These are phyloP conservation scores for Metalampra italica DNA, from an alignment of 2,888 invertebrate species.

Conservation along the genomic window DNA sequence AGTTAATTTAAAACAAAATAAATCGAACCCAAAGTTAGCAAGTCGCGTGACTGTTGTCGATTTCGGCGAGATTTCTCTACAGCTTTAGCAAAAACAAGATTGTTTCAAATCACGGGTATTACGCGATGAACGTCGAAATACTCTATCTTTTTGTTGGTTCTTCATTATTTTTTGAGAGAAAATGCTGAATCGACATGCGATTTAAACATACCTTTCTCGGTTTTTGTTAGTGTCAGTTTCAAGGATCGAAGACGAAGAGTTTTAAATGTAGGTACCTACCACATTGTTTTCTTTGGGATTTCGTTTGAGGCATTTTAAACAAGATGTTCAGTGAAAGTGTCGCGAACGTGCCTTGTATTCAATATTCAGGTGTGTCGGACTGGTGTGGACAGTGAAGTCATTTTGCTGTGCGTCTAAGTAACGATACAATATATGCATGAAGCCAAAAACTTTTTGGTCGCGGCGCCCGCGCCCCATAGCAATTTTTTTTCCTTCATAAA, in stretches of 20 bases:
- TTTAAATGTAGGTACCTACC: no score
- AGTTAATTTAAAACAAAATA: conserved; percentile 11
- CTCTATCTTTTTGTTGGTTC: conserved; percentile 42
- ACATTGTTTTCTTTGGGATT: no score
- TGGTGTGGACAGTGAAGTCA: neutral
- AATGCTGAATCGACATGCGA: conserved; percentile 52
- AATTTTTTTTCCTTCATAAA: no score
- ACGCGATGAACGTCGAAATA: conserved; percentile 48
- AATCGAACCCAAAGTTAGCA: conserved; percentile 12
- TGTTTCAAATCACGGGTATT: conserved; percentile 61
- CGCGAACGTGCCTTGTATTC: conserved; percentile 18
- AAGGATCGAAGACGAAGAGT: neutral
- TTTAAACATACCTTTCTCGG: conserved; percentile 19
- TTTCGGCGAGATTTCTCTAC: conserved; percentile 56
- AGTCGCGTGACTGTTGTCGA: conserved; percentile 59
- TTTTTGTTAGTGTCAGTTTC: neutral
- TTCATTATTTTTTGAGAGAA: conserved; percentile 38
- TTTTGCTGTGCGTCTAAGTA: neutral
- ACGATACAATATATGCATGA: conserved; percentile 29
- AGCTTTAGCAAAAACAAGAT: conserved; percentile 52
- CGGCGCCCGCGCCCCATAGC: no score
- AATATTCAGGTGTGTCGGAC: conserved; percentile 4
- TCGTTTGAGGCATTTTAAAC: neutral
- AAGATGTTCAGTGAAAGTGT: conserved; percentile 29
- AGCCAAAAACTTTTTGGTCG: no score